These are phyloP conservation scores for Drosophila ananassae DNA, from an alignment of 1,140 invertebrate genomes.

Conservation along the genomic window DNA sequence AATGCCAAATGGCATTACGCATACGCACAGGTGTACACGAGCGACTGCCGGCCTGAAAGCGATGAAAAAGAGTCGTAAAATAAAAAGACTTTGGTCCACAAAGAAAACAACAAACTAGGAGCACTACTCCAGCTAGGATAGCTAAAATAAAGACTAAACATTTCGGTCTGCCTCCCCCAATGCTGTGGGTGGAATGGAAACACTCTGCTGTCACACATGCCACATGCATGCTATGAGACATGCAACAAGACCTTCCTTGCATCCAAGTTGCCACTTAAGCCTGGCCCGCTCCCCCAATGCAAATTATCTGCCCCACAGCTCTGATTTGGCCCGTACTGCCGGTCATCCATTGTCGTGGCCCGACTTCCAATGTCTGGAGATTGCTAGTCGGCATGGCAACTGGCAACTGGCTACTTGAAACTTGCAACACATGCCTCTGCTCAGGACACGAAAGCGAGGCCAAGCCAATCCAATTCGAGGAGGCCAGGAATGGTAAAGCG, in stretches of 20 bases:
- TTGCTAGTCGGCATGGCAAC: slow-evolving; percentile 51
- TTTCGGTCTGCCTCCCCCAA: background rate
- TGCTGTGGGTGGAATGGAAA: background rate
- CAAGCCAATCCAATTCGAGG: slow-evolving; percentile 13
- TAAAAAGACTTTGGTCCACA: slow-evolving; percentile 64
- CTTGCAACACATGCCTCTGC: slow-evolving; percentile 49
- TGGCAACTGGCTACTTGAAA: slow-evolving; percentile 30
- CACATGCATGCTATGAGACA: slow-evolving; percentile 25
- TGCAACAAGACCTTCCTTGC: slow-evolving; percentile 33
- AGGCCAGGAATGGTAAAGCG: slow-evolving; percentile 25
- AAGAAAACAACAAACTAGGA: slow-evolving; percentile 56
- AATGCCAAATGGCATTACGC: slow-evolving; percentile 80
- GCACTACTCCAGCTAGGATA: slow-evolving; percentile 8
- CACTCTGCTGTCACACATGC: slow-evolving; percentile 17
- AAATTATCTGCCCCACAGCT: slow-evolving; percentile 75
- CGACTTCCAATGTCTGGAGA: slow-evolving; percentile 51
- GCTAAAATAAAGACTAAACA: background rate
- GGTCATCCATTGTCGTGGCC: slow-evolving; percentile 63
- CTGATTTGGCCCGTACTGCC: slow-evolving; percentile 66
- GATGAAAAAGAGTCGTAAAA: slow-evolving; percentile 74
- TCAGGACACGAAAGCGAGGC: slow-evolving; percentile 46
- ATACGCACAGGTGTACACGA: slow-evolving; percentile 74
- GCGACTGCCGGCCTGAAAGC: slow-evolving; percentile 13
- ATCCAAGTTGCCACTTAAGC: slow-evolving; percentile 67
- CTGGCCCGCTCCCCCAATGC: slow-evolving; percentile 60